Base-by-base conservation (phyloP, 2,888 invertebrate species). In the Cerastis leucographa region DNA sequence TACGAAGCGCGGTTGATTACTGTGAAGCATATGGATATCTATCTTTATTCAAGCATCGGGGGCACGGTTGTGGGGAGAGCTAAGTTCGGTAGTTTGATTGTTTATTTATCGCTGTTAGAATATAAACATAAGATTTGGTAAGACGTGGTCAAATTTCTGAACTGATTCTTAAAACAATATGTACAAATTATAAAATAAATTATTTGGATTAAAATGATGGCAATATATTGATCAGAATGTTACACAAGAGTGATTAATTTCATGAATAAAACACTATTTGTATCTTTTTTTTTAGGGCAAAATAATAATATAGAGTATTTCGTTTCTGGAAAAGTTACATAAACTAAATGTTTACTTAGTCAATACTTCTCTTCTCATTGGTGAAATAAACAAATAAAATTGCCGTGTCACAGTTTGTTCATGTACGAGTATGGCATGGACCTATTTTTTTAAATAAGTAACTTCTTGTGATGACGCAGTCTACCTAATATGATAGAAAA, bases 1-100 rank as follows among this genome's bases (percentile, higher is more conserved):
- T 44, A 22, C 75, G 59, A 59, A 65, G 62, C 29, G 25, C 74
- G 11, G 7, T 25, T 17, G n/a, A 54, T 67, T n/a, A 85, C 72
- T 83, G 76, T 49, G 3, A 51, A 56, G 66, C 14, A 56, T 80
- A 70, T 6, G n/a, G 14, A 19, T 29, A 35, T 59, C 17, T 68
- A 68, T 56, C 49, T n/a, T n/a, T n/a, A 40, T 35, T 62, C 35
- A 14, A 59, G 14, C 46, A 25, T 42, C 0, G 29, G 22, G 9
- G 29, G 59, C 62, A 35, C 54, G 17, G 68, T 56, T 42, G 81
- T 25, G 49, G 22, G 22, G 40, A 64, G 56, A 64, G 56, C 46
- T 1, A 69, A 84, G 84, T 49, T 59, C 9, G 25, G 14, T 46
- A 25, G 17, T 17, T 17, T 11, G 9, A 19, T 3, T 0, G 3